Base-by-base conservation (phyloP, 2,113 vertebrate species). In the Dissostichus mawsoni region DNA sequence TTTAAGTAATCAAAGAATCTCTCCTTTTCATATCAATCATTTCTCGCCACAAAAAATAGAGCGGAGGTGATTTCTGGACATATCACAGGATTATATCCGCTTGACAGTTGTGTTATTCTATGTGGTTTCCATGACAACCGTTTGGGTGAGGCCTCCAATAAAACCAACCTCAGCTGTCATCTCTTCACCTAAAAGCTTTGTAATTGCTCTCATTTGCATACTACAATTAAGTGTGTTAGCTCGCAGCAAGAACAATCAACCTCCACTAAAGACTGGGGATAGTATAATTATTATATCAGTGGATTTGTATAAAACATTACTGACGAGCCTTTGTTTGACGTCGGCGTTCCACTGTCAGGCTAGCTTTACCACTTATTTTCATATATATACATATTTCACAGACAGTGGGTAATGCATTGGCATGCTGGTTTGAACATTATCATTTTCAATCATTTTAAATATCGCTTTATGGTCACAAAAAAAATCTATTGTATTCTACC, bases 181-280 rank as follows among this genome's bases (percentile, higher is more conserved):
- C 96, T 96, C 96, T 97, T 98, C 97, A 98, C 97, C 98, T 99
- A 98, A 99, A 99, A 99, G 98, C 97, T 98, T 99, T 98, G 97
- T 99, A 99, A 99, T 99, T 99, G 97, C 98, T 98, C 97, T 99
- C 97, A 99, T 99, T 99, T 99, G 97, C 98, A 99, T 99, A 98
- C 96, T 96, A 98, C 98, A 99, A 99, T 99, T 99, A 99, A 97
- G 96, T 97, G 97, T 97, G 97, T 98, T 97, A 97, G 97, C 97
- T 99, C 97, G 96, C 96, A 97, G 98, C 96, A 96, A 98, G 97
- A 98, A 96, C 96, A 97, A 98, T 97, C 97, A 98, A 97, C 97
- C 97, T 97, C 96, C 95, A 91, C 92, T 94, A 89, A 94, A 90
- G 92, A 95, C 89, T 90, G 89, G 86, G 90, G 92, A 92, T 92